Base-by-base conservation (phyloP, 1,140 invertebrate genomes). In the Hermetia illucens region DNA sequence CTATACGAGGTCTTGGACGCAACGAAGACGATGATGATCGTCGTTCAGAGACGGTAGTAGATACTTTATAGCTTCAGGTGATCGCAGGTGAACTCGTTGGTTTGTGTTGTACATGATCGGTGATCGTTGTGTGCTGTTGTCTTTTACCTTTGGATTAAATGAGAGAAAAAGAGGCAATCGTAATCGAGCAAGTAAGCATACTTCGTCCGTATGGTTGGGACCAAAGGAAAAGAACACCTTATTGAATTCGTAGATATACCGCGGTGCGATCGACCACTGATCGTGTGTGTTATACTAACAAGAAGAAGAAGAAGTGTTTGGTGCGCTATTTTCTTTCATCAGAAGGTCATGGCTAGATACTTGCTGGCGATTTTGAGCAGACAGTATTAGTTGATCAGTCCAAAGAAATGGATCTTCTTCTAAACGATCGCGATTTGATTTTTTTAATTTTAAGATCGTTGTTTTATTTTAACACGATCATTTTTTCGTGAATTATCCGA, bases 291-390 rank as follows among this genome's bases (percentile, higher is more conserved):
- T 27, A 13, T 27, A 27, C 13, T 13, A 27, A 27, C n/a, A n/a
- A n/a, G n/a, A n/a, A n/a, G n/a, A n/a, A n/a, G n/a, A n/a, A n/a
- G n/a, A n/a, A n/a, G n/a, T n/a, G n/a, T 8, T 27, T 8, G 8
- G 50, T 44, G 48, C 47, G 47, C 49, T 49, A 40, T 48, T 52
- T 50, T 42, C 44, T 48, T 44, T 44, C 34, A 5, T 20, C 43
- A 51, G 52, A 54, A 54, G 52, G 52, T 54, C 52, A 54, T 54
- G 52, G 52, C 43, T 51, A 44, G 42, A 41, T 48, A 45, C 41
- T n/a, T n/a, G n/a, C n/a, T 42, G 47, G 42, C 49, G 33, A 51
- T 54, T 51, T 45, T 49, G 49, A 47, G 44, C 49, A 41, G 44
- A 32, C 50, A 54, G 52, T 52, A 49, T 45, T 48, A 45, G 43